These are phyloP conservation scores for Aethina tumida DNA, from an alignment of 1,140 invertebrate genomes.

Conservation along the genomic window DNA sequence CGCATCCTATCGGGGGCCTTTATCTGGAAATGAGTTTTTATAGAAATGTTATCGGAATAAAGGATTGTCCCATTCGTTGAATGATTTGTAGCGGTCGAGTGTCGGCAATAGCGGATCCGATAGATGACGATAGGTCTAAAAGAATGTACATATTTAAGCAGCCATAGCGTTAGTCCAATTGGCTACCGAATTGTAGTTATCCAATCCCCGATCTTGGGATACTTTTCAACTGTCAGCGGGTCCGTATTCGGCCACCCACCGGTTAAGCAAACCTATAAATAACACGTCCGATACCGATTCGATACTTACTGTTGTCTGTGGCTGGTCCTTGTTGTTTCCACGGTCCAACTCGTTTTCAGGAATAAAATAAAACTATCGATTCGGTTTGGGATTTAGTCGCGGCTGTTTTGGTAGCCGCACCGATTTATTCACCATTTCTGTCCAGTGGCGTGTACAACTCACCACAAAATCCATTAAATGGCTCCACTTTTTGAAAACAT, in stretches of 20 bases:
- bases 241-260: conserved; percentile 27
- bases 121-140: conserved; percentile 13
- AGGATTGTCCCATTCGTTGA: too few species aligned
- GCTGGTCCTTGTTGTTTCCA: conserved; percentile 7
- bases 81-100: too few species aligned
- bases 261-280: conserved; percentile 30
- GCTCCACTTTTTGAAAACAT: too few species aligned
- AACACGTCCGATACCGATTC: conserved; percentile 25
- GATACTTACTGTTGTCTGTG: conserved; percentile 12
- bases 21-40: too few species aligned
- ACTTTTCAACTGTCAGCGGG: conserved; percentile 33
- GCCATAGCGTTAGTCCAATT: conserved; percentile 25
- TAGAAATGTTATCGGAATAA: too few species aligned
- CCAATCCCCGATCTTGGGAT: conserved; percentile 32
- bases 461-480: too few species aligned
- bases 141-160: conserved; percentile 18
- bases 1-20: too few species aligned
- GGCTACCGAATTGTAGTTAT: conserved; percentile 33
- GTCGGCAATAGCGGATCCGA: conserved; percentile 5
- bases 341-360: conserved; percentile 12
- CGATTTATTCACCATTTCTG: background rate
- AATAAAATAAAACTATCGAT: conserved; percentile 12
- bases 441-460: too few species aligned
- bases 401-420: background rate
- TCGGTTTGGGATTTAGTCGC: conserved; percentile 1